Evolutionary conservation across 2,888 invertebrate genomes (phyloP), one percentile per base, ranked within the genome.

Genomic region (Lithophane leautieri): DNA sequence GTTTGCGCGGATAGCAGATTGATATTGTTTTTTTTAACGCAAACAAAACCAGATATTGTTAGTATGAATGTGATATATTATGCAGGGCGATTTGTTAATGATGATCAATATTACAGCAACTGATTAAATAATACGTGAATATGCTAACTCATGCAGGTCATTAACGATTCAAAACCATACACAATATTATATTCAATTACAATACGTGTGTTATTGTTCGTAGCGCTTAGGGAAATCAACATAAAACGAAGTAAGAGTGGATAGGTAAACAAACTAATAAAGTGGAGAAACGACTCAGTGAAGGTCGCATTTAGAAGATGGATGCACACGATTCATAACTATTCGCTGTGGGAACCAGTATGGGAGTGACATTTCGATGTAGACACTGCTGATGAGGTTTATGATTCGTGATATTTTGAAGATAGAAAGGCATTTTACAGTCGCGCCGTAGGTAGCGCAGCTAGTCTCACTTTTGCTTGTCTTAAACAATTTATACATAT

Each of bases 271-370:
- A 50, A 77, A 76, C 12, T 14, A 52, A 52, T 60, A 12, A 52
- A 22, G 14, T 47, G 19, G 9, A 44, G 28, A 52, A 77, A 34
- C n/a, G 25, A 78, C 6, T n/a, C 8, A 16, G 22, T 40, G 44
- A 76, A 78, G 69, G 78, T 52, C 25, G 12, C 34, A 69, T 69
- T 44, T 4, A 54, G 34, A 54, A 70, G 25, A 54, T 56, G n/a
- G 54, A 25, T 50, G 28, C n/a, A 79, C 56, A 63, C 16, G 8
- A 62, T 9, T 34, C 28, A 40, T 40, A 78, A 42, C 8, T 61
- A 19, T 28, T 28, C 6, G 28, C 28, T 47, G 14, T 40, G n/a
- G 4, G 54, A 61, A 61, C 54, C 16, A 34, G 3, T n/a, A 47
- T n/a, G 25, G 2, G n/a, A 78, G 25, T 16, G 50, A 19, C 4